A percentile compares a stretch with the other conserved stretches of the same genome.
Conservation (phyloP, 2,888 invertebrate genomes). For the Nemapogon koenigi region DNA sequence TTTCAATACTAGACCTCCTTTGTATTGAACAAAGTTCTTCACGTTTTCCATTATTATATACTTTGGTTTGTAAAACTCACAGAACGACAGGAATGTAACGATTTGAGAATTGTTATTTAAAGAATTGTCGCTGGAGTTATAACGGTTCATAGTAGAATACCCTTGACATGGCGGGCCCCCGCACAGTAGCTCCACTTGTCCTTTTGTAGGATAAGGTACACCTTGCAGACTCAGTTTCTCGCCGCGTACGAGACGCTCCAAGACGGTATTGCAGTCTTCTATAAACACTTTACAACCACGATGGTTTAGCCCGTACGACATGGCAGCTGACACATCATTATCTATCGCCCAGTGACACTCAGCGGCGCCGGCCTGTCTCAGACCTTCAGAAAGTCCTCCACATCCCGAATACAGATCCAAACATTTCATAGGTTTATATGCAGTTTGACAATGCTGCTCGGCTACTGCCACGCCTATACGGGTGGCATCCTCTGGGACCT, state of each 20-base stretch:
- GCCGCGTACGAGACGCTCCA: conserved; percentile 17
- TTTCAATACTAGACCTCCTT: conserved; percentile 52
- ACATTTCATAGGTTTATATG: neutral
- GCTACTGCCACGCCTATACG: conserved; percentile 37
- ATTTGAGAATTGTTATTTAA: conserved; percentile 60
- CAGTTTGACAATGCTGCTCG: neutral
- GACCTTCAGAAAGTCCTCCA: conserved; percentile 53
- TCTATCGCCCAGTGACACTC: conserved; percentile 59
- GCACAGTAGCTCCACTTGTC: conserved; percentile 58
- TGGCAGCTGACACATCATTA: conserved; percentile 31
- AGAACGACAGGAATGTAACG: conserved; percentile 54
- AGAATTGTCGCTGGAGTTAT: conserved; percentile 51
- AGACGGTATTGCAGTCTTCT: conserved; percentile 47
- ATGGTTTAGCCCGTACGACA: conserved; percentile 50
- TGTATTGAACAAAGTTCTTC: conserved; percentile 57
- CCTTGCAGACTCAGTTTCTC: conserved; percentile 13
- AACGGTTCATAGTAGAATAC: conserved; percentile 61
- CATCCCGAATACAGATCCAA: conserved; percentile 60
- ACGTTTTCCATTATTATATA: conserved; percentile 64
- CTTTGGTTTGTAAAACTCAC: conserved; percentile 58
- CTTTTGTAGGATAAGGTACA: conserved; percentile 41
- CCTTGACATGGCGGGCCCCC: conserved; percentile 67
- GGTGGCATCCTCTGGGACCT: neutral
- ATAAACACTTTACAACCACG: conserved; percentile 48
- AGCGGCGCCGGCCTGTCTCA: conserved; percentile 34